A percentile compares a stretch with the other conserved stretches of the same genome.
phyloP scores from a whole-genome alignment of 2,113 vertebrate genomes.

The Fulmarus glacialis region DNA sequence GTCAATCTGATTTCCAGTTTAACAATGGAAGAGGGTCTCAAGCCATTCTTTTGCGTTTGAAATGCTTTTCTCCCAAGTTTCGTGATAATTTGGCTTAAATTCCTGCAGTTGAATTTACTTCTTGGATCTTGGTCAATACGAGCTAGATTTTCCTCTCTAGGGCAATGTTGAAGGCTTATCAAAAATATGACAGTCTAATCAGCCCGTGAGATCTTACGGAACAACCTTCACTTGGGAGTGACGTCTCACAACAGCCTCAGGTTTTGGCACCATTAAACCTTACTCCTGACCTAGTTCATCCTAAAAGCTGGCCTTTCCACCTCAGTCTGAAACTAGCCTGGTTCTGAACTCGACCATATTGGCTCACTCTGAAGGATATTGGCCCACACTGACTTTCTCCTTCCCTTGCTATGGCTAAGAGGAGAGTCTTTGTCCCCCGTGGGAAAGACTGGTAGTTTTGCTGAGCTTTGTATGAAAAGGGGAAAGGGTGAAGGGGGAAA shows the following conservation, averaged over 20 bases:
- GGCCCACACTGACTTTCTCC: background rate
- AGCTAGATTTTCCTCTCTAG: background rate
- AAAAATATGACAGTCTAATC: background rate
- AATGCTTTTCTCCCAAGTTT: background rate
- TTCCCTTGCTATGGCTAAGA: background rate
- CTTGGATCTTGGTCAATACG: background rate
- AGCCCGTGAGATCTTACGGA: background rate
- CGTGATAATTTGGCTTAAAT: background rate
- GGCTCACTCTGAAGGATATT: background rate
- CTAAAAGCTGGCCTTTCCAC: background rate
- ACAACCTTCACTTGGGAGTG: background rate
- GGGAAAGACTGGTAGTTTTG: constrained; percentile 33
- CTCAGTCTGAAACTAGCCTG: background rate
- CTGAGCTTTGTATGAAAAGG: background rate
- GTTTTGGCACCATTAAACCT: background rate
- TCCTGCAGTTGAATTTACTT: background rate
- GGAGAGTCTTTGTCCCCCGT: background rate
- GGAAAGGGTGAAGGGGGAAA: constrained; percentile 10
- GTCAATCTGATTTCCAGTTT: background rate
- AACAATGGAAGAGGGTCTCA: background rate
- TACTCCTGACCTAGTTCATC: background rate
- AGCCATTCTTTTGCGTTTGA: background rate
- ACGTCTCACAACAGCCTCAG: background rate
- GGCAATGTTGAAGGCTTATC: background rate
- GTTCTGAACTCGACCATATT: background rate